A percentile compares a stretch with the other conserved stretches of the same genome.
Evolutionary conservation across 2,888 invertebrate species (phyloP).

Genomic region (Quadriops clusia): DNA sequence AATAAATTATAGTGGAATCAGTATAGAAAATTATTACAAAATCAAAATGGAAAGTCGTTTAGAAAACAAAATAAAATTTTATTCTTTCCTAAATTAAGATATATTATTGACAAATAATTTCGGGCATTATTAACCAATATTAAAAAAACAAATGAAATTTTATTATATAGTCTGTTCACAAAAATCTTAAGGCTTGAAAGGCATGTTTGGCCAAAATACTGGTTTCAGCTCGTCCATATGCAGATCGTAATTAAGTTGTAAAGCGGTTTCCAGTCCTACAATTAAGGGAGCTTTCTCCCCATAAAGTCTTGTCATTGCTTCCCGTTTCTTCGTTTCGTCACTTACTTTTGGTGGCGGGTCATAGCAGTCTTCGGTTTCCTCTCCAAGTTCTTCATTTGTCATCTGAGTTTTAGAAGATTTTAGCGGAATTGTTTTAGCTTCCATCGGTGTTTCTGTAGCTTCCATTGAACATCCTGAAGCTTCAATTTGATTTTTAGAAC

Average conservation of each 20-base stretch:
- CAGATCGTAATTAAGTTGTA: slow-evolving; percentile 53
- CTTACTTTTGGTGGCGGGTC: slow-evolving; percentile 24
- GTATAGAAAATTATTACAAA: no score
- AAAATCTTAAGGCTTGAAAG: no score
- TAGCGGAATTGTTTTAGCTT: slow-evolving; percentile 4
- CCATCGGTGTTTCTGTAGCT: slow-evolving; percentile 1
- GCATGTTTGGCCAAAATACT: slow-evolving; percentile 53
- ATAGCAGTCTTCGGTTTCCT: slow-evolving; percentile 19
- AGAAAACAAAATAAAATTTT: no score
- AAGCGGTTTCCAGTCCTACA: slow-evolving; percentile 59
- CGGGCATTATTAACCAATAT: no score
- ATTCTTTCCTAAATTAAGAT: no score
- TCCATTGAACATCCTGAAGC: background rate
- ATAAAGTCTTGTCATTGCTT: slow-evolving; percentile 45
- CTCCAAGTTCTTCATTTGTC: slow-evolving; percentile 12
- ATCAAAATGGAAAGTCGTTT: no score
- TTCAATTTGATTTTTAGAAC: slow-evolving; percentile 8
- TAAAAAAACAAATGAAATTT: no score
- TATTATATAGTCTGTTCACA: no score
- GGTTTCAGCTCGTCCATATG: slow-evolving; percentile 49
- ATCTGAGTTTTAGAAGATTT: no score
- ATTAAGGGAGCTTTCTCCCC: slow-evolving; percentile 54
- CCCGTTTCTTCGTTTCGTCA: slow-evolving; percentile 29
- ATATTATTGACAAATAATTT: no score
- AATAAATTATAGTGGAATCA: no score